A percentile compares a stretch with the other conserved stretches of the same genome.
phyloP scores from a whole-genome alignment of 2,797 vertebrate species.

The Peromyscus eremicus region DNA sequence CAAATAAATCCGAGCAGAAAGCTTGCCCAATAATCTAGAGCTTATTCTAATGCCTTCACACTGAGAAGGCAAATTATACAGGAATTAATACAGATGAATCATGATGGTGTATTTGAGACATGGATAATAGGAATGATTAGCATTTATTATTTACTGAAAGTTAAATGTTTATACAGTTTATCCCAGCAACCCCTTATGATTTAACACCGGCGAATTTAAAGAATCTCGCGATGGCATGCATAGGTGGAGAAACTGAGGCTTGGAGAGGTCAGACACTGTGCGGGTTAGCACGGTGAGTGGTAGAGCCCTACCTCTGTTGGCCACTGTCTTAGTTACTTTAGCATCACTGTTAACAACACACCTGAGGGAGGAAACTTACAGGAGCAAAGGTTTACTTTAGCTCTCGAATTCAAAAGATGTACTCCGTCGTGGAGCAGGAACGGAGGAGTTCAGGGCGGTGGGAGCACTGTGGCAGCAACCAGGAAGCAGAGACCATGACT shows the following conservation, averaged over 20 bases:
- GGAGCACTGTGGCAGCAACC: background rate
- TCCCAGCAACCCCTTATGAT: background rate
- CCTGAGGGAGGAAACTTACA: background rate
- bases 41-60: constrained; percentile 53
- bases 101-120: background rate
- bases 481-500: background rate
- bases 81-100: constrained; percentile 35
- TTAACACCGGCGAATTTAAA: background rate
- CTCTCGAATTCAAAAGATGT: background rate
- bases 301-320: background rate
- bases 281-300: background rate
- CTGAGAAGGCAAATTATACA: constrained; percentile 51
- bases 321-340: background rate
- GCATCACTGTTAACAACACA: background rate
- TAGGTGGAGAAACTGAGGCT: constrained; percentile 14
- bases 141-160: background rate
- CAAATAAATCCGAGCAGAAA: constrained; percentile 66
- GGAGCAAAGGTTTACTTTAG: background rate
- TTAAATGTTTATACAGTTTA: constrained; percentile 44
- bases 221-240: background rate
- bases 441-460: background rate
- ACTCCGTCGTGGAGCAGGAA: background rate
- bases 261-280: background rate
- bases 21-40: constrained; percentile 6
- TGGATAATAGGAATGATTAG: constrained; percentile 46